phyloP scores from a whole-genome alignment of 2,797 vertebrate species.

The Myiothlypis chrysogaster region DNA sequence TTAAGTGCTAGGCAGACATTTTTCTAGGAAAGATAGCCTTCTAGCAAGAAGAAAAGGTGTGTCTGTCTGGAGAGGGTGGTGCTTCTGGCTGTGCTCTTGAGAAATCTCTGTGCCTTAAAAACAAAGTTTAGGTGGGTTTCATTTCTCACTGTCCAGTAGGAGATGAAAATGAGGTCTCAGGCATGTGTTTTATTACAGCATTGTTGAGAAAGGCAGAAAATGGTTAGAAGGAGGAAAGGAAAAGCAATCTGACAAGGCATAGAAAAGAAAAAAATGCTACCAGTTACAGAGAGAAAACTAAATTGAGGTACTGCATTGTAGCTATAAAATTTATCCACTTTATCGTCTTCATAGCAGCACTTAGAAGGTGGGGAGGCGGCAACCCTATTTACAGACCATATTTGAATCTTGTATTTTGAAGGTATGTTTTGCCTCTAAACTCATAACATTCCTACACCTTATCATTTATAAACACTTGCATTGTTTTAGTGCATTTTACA shows the following conservation, averaged over 20 bases:
- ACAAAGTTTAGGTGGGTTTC: neutral
- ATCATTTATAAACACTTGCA: neutral
- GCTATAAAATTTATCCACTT: neutral
- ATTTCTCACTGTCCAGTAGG: neutral
- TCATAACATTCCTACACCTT: neutral
- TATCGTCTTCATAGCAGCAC: neutral
- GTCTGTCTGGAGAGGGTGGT: neutral
- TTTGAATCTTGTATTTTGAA: neutral
- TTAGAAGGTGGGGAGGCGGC: neutral
- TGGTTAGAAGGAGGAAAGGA: neutral
- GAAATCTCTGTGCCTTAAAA: neutral
- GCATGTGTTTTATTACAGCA: neutral
- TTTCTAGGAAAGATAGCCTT: neutral
- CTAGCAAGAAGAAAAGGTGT: neutral
- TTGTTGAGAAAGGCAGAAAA: neutral
- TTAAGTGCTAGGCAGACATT: neutral
- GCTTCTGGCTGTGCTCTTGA: neutral
- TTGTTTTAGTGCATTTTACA: neutral
- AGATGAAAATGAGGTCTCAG: neutral
- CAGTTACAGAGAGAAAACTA: neutral
- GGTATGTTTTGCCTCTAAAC: neutral
- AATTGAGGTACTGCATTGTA: neutral
- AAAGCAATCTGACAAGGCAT: neutral
- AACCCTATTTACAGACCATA: neutral
- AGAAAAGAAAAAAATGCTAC: neutral